Evolutionary conservation across 2,888 invertebrate genomes (phyloP).

Genomic region (Dyspetes luteomarginatus): DNA sequence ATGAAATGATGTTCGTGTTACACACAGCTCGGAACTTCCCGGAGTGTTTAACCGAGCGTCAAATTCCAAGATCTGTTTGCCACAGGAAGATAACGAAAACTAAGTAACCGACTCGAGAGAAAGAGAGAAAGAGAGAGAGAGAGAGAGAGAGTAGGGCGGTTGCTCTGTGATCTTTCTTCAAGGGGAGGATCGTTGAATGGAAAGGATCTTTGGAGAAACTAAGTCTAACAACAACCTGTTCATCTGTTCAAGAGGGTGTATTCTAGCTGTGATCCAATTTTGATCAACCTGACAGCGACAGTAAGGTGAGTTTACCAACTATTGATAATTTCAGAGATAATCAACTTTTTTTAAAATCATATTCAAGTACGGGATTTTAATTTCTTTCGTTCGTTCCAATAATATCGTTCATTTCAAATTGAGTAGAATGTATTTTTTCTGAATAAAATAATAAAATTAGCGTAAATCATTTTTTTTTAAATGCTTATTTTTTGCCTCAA

Average conservation of each 20-base stretch:
- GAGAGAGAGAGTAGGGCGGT: conserved; percentile 24
- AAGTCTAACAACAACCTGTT: conserved; percentile 10
- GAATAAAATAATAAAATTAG: too few relatives aligned
- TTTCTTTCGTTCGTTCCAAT: too few relatives aligned
- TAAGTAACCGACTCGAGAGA: conserved; percentile 35
- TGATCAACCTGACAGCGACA: not conserved
- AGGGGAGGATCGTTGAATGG: conserved; percentile 5
- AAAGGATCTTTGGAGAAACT: conserved; percentile 5
- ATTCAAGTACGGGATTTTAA: too few relatives aligned
- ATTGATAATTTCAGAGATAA: too few relatives aligned
- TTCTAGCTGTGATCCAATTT: not conserved
- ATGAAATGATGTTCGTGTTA: conserved; percentile 24
- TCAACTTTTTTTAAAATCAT: too few relatives aligned
- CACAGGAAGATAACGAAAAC: conserved; percentile 61
- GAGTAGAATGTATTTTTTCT: too few relatives aligned
- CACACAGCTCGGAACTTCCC: not conserved
- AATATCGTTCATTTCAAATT: too few relatives aligned
- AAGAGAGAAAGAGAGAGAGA: conserved; percentile 23
- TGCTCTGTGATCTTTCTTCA: conserved; percentile 57
- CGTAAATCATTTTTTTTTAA: too few relatives aligned
- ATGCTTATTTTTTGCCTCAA: too few relatives aligned
- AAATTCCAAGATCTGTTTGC: conserved; percentile 61
- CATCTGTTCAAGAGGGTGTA: conserved; percentile 13
- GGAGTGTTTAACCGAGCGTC: conserved; percentile 56
- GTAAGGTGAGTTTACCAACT: not conserved